These are phyloP conservation scores for Zeuzera pyrina DNA, from an alignment of 2,888 invertebrate genomes.

Conservation along the genomic window DNA sequence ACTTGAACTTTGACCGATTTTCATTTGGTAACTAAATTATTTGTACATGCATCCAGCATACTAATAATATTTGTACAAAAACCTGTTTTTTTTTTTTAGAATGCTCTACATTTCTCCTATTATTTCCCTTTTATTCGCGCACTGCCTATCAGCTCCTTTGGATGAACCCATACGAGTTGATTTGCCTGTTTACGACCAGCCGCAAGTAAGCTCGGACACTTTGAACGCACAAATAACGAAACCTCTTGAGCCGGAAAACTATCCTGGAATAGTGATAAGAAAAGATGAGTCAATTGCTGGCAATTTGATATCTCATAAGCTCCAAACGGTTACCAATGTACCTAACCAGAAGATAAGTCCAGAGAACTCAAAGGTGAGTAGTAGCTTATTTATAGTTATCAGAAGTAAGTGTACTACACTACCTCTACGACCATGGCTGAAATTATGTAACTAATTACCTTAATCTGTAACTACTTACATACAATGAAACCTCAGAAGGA, in stretches of 20 bases:
- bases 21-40: too few relatives aligned
- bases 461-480: too few relatives aligned
- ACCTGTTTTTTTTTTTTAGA: slow-evolving; percentile 29
- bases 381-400: too few relatives aligned
- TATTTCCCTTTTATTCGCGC: slow-evolving; percentile 22
- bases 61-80: too few relatives aligned
- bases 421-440: too few relatives aligned
- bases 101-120: slow-evolving; percentile 24
- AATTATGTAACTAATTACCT: too few relatives aligned
- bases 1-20: too few relatives aligned
- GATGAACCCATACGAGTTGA: slow-evolving; percentile 53
- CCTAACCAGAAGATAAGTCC: too few relatives aligned
- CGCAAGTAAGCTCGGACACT: slow-evolving; percentile 23
- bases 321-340: slow-evolving; percentile 27
- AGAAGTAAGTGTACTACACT: too few relatives aligned
- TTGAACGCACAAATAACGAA: slow-evolving; percentile 18
- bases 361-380: too few relatives aligned
- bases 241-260: slow-evolving; percentile 34
- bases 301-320: slow-evolving; percentile 31
- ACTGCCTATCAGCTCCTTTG: slow-evolving; percentile 35
- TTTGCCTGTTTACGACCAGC: slow-evolving; percentile 50
- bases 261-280: slow-evolving; percentile 29
- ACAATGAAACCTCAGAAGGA: too few relatives aligned
- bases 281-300: slow-evolving; percentile 22
- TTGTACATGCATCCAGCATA: too few relatives aligned